Conservation (phyloP, 2,797 vertebrate genomes). For the Malurus splendens region DNA sequence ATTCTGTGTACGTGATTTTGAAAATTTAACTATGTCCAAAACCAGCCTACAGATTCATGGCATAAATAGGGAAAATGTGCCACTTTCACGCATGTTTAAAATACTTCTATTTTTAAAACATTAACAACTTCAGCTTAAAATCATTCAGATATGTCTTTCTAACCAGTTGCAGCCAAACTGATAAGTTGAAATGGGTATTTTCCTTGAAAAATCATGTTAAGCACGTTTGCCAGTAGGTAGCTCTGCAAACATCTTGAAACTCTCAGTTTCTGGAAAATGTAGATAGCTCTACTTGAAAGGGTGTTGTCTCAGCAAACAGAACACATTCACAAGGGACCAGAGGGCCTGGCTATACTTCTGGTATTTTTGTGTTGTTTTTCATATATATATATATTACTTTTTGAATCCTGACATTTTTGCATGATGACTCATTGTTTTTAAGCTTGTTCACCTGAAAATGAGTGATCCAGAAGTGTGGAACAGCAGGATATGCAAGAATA, state of each 20-base stretch:
- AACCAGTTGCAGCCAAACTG: background rate
- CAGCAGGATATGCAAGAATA: background rate
- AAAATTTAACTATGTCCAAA: background rate
- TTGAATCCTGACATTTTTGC: background rate
- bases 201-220: background rate
- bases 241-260: background rate
- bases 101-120: background rate
- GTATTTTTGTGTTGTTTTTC: background rate
- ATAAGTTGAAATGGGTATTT: background rate
- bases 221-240: background rate
- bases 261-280: background rate
- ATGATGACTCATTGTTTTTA: background rate
- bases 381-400: background rate
- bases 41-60: background rate
- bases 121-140: background rate
- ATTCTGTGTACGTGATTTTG: background rate
- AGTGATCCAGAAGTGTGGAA: background rate
- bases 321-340: background rate
- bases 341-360: background rate
- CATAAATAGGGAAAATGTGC: background rate
- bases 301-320: background rate
- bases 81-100: accelerated
- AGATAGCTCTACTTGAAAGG: background rate
- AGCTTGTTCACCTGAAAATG: background rate
- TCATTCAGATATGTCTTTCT: background rate